phyloP scores from a whole-genome alignment of 2,113 vertebrate species.

The Calonectris borealis region DNA sequence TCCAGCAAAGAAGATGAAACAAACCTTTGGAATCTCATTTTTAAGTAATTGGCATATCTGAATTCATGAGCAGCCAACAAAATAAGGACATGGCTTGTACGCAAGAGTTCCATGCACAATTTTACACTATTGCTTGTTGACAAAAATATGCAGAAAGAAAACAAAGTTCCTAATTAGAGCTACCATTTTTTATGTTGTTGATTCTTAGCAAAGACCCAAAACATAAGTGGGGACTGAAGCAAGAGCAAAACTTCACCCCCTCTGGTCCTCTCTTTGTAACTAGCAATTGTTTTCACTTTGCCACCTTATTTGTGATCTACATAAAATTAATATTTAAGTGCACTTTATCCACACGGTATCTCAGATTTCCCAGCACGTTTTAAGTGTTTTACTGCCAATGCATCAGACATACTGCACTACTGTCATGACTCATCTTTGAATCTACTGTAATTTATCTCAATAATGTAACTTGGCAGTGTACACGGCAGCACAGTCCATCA shows the following conservation, averaged over 20 bases:
- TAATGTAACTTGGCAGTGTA: no score
- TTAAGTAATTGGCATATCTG: background rate
- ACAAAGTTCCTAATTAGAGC: background rate
- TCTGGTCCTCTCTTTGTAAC: background rate
- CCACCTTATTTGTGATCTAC: background rate
- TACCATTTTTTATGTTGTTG: background rate
- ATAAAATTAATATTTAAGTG: background rate
- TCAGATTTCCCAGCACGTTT: background rate
- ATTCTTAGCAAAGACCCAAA: background rate
- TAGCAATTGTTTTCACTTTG: background rate
- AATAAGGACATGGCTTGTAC: background rate
- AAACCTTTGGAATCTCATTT: background rate
- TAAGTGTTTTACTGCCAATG: background rate
- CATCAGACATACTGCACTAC: background rate
- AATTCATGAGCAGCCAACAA: background rate
- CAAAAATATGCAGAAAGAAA: background rate
- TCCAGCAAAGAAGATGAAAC: background rate
- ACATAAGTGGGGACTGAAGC: rapidly evolving
- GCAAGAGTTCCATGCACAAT: background rate
- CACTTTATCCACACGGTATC: rapidly evolving
- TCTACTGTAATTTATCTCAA: background rate
- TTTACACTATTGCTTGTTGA: background rate
- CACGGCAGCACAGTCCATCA: background rate
- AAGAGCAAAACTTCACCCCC: background rate
- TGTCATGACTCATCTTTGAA: background rate